Evolutionary conservation across 1,140 invertebrate species (phyloP).

Genomic region (Melanaphis sacchari): DNA sequence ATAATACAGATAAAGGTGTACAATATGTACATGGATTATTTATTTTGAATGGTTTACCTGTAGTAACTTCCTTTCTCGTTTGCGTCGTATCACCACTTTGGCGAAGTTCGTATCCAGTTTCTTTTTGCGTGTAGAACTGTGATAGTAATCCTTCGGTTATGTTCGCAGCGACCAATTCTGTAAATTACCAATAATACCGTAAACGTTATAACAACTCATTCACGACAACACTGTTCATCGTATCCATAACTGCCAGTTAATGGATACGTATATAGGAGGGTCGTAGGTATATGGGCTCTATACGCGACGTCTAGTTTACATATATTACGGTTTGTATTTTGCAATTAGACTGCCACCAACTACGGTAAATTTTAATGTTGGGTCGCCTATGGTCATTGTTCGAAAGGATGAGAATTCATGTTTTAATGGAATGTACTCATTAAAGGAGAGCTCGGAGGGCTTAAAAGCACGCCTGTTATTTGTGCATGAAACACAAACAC

Average conservation of each 20-base stretch:
- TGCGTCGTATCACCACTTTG: slow-evolving; percentile 64
- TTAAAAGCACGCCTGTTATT: slow-evolving; percentile 43
- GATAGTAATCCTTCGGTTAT: slow-evolving; percentile 65
- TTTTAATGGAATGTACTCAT: slow-evolving; percentile 52
- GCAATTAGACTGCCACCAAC: neutral
- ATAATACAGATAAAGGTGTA: neutral
- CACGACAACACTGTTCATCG: neutral
- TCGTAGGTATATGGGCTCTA: neutral
- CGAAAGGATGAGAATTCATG: slow-evolving; percentile 25
- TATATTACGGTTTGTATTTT: slow-evolving; percentile 35
- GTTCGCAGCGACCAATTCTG: slow-evolving; percentile 43
- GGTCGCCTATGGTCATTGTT: slow-evolving; percentile 26
- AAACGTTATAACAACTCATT: neutral
- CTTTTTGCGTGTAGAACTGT: slow-evolving; percentile 64
- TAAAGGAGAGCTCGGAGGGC: slow-evolving; percentile 24
- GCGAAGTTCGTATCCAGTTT: slow-evolving; percentile 60
- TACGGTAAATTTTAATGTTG: slow-evolving; percentile 33
- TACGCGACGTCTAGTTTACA: neutral
- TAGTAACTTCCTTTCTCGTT: slow-evolving; percentile 63
- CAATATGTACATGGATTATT: too few relatives aligned
- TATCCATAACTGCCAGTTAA: neutral
- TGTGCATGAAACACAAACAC: slow-evolving; percentile 23
- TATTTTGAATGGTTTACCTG: slow-evolving; percentile 59
- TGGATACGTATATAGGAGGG: neutral
- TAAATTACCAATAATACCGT: neutral